Evolutionary conservation across 2,888 invertebrate genomes (phyloP).

Genomic region (Celastrina argiolus): DNA sequence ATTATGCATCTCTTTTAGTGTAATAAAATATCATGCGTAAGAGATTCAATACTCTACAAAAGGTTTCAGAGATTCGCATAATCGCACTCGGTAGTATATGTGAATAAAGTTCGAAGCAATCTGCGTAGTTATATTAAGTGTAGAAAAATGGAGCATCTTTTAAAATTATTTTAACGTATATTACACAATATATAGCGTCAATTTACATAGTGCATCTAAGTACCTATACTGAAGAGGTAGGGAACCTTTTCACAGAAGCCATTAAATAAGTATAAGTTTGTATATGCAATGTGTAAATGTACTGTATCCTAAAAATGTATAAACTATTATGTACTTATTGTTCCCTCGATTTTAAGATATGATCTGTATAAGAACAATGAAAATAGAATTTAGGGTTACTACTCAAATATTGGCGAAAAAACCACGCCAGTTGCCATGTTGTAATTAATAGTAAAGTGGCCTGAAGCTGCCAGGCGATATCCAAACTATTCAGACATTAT

Average conservation of each 20-base stretch:
- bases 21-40: background rate
- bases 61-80: background rate
- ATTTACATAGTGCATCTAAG: constrained; percentile 7
- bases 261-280: background rate
- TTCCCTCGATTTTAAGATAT: background rate
- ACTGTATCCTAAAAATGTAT: background rate
- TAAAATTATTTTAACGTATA: background rate
- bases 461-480: background rate
- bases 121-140: constrained; percentile 8
- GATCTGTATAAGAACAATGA: background rate
- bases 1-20: background rate
- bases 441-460: background rate
- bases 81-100: background rate
- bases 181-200: background rate
- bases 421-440: background rate
- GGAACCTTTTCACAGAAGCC: background rate
- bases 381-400: background rate
- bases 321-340: background rate
- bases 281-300: background rate
- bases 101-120: constrained; percentile 15
- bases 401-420: background rate
- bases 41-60: background rate
- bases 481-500: background rate
- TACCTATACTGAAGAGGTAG: constrained; percentile 12
- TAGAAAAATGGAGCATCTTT: constrained; percentile 1